phyloP scores from a whole-genome alignment of 2,113 vertebrate genomes.

The Pogonocichla stellata region DNA sequence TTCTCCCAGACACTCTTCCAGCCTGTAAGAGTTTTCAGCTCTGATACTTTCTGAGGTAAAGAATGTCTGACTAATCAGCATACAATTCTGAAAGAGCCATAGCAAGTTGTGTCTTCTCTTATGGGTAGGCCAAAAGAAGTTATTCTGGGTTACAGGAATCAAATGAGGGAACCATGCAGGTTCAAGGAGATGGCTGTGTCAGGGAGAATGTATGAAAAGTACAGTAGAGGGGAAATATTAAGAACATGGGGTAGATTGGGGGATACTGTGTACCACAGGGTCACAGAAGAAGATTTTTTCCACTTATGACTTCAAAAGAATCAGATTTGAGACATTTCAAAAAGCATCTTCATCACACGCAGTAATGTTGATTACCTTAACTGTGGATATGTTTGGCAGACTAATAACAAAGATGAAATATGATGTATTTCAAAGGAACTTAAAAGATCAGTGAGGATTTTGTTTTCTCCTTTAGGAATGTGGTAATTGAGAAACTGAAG shows the following conservation, averaged over 20 bases:
- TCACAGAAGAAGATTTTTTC: not conserved
- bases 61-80: not conserved
- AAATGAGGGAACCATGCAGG: not conserved
- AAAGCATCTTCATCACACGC: not conserved
- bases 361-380: slow-evolving; percentile 41
- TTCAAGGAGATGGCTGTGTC: not conserved
- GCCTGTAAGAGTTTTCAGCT: not conserved
- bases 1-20: not conserved
- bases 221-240: not conserved
- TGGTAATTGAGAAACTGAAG: slow-evolving; percentile 8
- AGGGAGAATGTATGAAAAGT: not conserved
- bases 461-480: not conserved
- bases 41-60: not conserved
- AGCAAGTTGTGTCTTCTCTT: not conserved
- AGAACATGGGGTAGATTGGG: not conserved
- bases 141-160: not conserved
- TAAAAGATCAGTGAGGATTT: not conserved
- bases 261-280: not conserved
- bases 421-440: slow-evolving; percentile 28
- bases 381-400: not conserved
- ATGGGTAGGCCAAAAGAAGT: not conserved
- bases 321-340: not conserved
- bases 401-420: not conserved
- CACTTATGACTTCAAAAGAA: not conserved
- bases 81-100: not conserved